A percentile compares a stretch with the other conserved stretches of the same genome.
These are phyloP conservation scores for Apotomis capreana DNA, from an alignment of 2,888 invertebrate genomes.

Conservation along the genomic window DNA sequence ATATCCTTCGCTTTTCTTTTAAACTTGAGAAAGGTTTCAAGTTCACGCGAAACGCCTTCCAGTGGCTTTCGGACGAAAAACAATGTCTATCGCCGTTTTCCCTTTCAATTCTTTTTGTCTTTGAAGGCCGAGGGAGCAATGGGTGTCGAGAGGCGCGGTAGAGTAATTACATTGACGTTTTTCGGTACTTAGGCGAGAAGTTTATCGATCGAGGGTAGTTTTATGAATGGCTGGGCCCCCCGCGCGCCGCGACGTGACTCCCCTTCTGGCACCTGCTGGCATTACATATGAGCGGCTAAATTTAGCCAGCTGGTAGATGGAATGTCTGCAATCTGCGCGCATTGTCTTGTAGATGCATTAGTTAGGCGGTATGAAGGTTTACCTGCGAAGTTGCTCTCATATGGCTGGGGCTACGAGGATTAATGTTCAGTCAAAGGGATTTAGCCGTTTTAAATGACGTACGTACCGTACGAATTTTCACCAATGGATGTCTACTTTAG, in stretches of 20 bases:
- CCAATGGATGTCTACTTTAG: too few relatives aligned
- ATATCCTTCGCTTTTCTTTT: constrained; percentile 32
- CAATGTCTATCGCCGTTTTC: constrained; percentile 53
- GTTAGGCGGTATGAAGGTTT: neutral
- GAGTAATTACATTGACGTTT: constrained; percentile 51
- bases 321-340: constrained; percentile 28
- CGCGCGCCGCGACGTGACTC: constrained; percentile 47
- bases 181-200: constrained; percentile 55
- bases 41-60: constrained; percentile 46
- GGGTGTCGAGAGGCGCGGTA: constrained; percentile 43
- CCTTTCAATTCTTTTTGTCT: constrained; percentile 30
- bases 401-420: too few relatives aligned
- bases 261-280: constrained; percentile 36
- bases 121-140: constrained; percentile 46
- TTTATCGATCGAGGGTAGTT: constrained; percentile 77
- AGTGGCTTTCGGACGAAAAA: constrained; percentile 3
- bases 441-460: too few relatives aligned
- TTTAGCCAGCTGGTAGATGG: constrained; percentile 55
- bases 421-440: too few relatives aligned
- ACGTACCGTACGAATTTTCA: too few relatives aligned
- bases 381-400: too few relatives aligned
- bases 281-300: constrained; percentile 50
- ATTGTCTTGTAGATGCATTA: constrained; percentile 2
- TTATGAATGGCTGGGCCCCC: constrained; percentile 74
- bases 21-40: constrained; percentile 49